These are phyloP conservation scores for Daboia siamensis DNA, from an alignment of 2,113 vertebrate genomes.

Conservation along the genomic window DNA sequence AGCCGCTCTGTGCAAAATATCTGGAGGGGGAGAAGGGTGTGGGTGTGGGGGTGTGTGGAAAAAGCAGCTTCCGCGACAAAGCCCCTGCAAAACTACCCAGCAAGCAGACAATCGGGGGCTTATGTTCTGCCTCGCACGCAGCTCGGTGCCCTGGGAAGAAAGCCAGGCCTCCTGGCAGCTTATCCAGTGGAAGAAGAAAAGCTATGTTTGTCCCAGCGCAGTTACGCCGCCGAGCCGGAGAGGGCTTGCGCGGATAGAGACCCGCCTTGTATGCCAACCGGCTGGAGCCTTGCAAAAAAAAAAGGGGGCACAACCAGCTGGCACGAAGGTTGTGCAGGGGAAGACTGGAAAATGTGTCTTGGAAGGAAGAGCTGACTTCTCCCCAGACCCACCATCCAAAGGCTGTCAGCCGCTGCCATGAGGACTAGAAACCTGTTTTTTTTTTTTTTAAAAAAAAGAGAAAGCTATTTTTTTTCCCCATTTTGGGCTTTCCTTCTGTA, in stretches of 20 bases:
- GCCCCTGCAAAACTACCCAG: slow-evolving; percentile 23
- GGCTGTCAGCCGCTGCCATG: background rate
- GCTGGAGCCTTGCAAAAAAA: slow-evolving; percentile 20
- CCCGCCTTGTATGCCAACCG: slow-evolving; percentile 37
- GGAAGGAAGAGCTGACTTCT: background rate
- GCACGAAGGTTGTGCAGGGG: background rate
- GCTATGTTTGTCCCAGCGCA: slow-evolving; percentile 51
- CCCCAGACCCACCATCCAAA: rapidly evolving
- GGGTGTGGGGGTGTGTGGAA: background rate
- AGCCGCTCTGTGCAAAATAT: background rate
- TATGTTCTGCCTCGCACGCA: slow-evolving; percentile 45
- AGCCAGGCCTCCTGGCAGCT: slow-evolving; percentile 62
- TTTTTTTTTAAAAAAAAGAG: too few species aligned
- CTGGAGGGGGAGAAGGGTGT: too few species aligned
- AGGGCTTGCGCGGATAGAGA: slow-evolving; percentile 34
- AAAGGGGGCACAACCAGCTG: slow-evolving; percentile 33
- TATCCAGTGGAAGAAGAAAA: slow-evolving; percentile 51
- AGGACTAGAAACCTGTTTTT: background rate
- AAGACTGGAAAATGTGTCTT: background rate
- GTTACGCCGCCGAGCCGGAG: slow-evolving; percentile 27
- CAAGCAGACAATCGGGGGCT: slow-evolving; percentile 61
- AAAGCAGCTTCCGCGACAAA: slow-evolving; percentile 32
- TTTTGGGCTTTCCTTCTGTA: background rate
- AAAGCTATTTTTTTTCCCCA: too few species aligned
- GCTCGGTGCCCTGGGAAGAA: slow-evolving; percentile 51